Evolutionary conservation across 2,113 vertebrate species (phyloP), one percentile per base, ranked within the genome.

Genomic region (Dendropsophus ebraccatus): DNA sequence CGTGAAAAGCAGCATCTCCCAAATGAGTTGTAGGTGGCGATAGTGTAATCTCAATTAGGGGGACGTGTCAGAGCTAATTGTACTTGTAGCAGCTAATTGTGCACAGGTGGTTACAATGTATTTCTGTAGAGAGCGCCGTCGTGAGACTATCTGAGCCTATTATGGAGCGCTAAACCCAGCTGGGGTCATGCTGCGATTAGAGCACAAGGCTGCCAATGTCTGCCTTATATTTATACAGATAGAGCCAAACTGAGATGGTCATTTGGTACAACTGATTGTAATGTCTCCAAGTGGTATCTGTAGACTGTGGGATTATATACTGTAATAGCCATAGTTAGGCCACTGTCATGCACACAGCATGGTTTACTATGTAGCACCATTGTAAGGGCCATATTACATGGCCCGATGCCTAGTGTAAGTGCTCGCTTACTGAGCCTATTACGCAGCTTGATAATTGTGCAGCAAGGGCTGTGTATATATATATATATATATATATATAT

Each of bases 1-100:
- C 21, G 49, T 5, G 74, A 52, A 32, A 30, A 30, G 13, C 41
- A 16, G 10, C 23, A 5, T 49, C 72, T 75, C 47, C 72, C 23
- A 8, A 28, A 75, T 25, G 25, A 25, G 49, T 11, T 77, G 47
- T 28, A 30, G 28, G 8, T 77, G 45, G n/a, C 16, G 47, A 52
- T 76, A 19, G 14, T 69, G 32, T 35, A 50, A 76, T 76, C 73
- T 19, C 74, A 32, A 54, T 32, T 77, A 52, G 11, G 4, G 13
- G 30, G 47, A 54, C 17, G 49, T 77, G 74, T 77, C 49, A 54
- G 49, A 52, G 49, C 49, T 76, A 49, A 76, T 76, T 76, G 73
- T 76, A 49, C 47, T 49, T 50, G 45, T 32, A 54, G 25, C 49
- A 28, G 49, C 11, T 77, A 77, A 52, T 30, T 77, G 74, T 30